These are phyloP conservation scores for Eulithis testata DNA, from an alignment of 2,888 invertebrate genomes.

Conservation along the genomic window DNA sequence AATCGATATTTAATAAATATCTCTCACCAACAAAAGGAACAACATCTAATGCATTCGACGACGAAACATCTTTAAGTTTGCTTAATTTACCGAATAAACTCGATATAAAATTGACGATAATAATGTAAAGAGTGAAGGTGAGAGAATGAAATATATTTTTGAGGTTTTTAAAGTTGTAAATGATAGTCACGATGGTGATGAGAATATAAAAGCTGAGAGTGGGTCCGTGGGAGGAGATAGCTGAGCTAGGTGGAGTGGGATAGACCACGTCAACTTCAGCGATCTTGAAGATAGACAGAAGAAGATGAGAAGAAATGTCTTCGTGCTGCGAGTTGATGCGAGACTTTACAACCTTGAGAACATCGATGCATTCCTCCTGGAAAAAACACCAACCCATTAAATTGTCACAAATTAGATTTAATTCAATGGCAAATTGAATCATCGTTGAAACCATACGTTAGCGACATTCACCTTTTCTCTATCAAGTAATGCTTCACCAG, in stretches of 20 bases:
- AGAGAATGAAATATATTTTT: constrained; percentile 50
- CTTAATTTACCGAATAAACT: constrained; percentile 65
- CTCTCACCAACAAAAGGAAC: constrained; percentile 65
- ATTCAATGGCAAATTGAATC: background rate
- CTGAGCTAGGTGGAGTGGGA: constrained; percentile 86
- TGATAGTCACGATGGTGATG: constrained; percentile 62
- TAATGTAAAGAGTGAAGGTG: constrained; percentile 49
- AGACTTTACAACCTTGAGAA: constrained; percentile 91
- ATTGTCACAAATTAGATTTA: background rate
- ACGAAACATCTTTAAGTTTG: constrained; percentile 44
- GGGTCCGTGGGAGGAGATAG: constrained; percentile 62
- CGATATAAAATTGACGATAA: constrained; percentile 71
- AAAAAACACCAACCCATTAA: background rate
- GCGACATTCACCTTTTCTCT: constrained; percentile 87
- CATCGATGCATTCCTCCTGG: constrained; percentile 93
- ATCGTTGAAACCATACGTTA: too few relatives aligned
- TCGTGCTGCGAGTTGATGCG: constrained; percentile 94
- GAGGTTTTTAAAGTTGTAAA: constrained; percentile 62
- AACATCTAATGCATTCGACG: constrained; percentile 49
- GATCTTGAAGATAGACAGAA: constrained; percentile 96
- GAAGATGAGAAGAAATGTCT: constrained; percentile 93
- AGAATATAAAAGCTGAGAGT: constrained; percentile 60
- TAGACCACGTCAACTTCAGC: constrained; percentile 95
- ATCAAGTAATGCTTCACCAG: constrained; percentile 87
- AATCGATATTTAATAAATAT: constrained; percentile 71